Evolutionary conservation across 2,797 vertebrate genomes (phyloP).

Genomic region (Ibycter americanus): DNA sequence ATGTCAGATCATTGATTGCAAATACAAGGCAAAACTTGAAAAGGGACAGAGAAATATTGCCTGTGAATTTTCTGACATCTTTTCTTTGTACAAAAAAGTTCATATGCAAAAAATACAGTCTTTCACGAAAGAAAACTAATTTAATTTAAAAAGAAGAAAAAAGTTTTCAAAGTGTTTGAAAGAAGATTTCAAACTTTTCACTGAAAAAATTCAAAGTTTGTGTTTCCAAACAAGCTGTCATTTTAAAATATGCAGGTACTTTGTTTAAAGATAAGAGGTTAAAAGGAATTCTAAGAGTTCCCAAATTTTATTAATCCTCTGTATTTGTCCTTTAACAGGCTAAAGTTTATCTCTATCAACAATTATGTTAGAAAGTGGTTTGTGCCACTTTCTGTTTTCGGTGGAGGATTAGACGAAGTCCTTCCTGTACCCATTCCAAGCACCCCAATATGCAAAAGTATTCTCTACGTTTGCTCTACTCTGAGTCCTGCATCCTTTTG

Average conservation of each 20-base stretch:
- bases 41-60: background rate
- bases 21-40: background rate
- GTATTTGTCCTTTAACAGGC: background rate
- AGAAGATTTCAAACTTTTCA: background rate
- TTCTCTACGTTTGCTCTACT: background rate
- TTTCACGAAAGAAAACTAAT: background rate
- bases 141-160: background rate
- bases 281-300: background rate
- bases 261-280: background rate
- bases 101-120: background rate
- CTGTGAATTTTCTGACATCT: background rate
- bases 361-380: background rate
- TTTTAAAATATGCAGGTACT: background rate
- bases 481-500: background rate
- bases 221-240: background rate
- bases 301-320: background rate
- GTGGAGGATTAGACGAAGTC: background rate
- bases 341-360: background rate
- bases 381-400: background rate
- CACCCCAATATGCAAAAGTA: accelerated
- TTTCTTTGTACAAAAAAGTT: background rate
- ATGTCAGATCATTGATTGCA: background rate
- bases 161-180: background rate
- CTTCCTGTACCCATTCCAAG: background rate
- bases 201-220: background rate